Evolutionary conservation across 2,797 vertebrate species (phyloP), one percentile per base, ranked within the genome.

Genomic region (Myotis planiceps): DNA sequence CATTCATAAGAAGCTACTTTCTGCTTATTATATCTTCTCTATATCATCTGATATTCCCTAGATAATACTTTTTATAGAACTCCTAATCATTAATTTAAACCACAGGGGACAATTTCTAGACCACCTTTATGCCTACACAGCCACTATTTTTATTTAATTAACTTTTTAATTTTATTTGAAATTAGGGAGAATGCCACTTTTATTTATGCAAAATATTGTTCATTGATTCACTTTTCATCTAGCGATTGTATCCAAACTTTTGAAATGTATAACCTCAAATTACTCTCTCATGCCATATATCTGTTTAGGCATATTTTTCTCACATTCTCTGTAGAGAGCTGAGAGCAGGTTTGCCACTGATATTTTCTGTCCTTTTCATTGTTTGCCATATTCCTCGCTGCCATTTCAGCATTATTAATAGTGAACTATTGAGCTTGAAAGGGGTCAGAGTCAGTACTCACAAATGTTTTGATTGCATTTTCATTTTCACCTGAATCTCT

Each of bases 341-440:
- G 45, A 75, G 29, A 76, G 39, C 29, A 85, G 27, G 9, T 76
- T 92, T 86, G 68, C 86, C 80, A 69, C 37, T 29, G 58, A 47
- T 76, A 81, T 53, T 88, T 88, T 94, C 65, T 94, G 49, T 94
- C 39, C 66, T 85, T 92, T 92, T 75, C 45, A 39, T 86, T 81
- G 60, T 92, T 34, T 94, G 34, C 5, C 37, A n/a, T 81, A 76
- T 51, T 32, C 47, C 19, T 90, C 29, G 32, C 63, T 82, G 45
- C 60, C 86, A 60, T 78, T 87, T 95, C 32, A 34, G 18, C 9
- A n/a, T 78, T 65, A 86, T 82, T 82, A 42, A 66, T 58, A 65
- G 69, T 72, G 93, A 82, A 49, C 76, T 89, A 29, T 19, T 39
- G 25, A 27, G 45, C 39, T 18, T 32, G 75, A 78, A 87, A 51